Evolutionary conservation across 2,113 vertebrate species (phyloP).

Genomic region (Tychaedon coryphoeus): DNA sequence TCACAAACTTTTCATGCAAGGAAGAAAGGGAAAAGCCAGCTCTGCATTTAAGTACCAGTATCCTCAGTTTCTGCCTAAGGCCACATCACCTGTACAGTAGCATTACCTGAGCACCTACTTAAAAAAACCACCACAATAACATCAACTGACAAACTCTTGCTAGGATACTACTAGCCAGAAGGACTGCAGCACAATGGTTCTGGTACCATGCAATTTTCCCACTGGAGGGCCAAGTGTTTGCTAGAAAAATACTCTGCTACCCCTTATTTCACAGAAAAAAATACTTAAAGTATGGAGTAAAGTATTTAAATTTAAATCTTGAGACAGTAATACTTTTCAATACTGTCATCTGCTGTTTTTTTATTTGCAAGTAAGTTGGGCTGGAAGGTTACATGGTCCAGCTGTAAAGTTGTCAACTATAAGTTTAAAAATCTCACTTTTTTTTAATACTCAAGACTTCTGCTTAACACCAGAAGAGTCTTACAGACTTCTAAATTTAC

Average conservation of each 20-base stretch:
- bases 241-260: neutral
- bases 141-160: neutral
- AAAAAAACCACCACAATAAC: neutral
- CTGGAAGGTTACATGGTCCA: neutral
- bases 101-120: neutral
- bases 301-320: neutral
- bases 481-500: neutral
- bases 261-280: neutral
- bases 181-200: neutral
- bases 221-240: neutral
- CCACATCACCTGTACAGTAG: neutral
- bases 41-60: conserved; percentile 30
- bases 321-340: neutral
- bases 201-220: neutral
- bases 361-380: neutral
- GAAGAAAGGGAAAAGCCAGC: neutral
- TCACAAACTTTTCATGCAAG: neutral
- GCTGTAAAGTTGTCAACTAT: neutral
- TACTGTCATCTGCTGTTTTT: neutral
- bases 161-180: neutral
- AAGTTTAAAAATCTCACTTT: neutral
- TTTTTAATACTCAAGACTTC: neutral
- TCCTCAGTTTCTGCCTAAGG: neutral
- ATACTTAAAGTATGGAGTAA: neutral
- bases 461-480: neutral